Evolutionary conservation across 2,888 invertebrate species (phyloP).

Genomic region (Holacanthella duospinosa): DNA sequence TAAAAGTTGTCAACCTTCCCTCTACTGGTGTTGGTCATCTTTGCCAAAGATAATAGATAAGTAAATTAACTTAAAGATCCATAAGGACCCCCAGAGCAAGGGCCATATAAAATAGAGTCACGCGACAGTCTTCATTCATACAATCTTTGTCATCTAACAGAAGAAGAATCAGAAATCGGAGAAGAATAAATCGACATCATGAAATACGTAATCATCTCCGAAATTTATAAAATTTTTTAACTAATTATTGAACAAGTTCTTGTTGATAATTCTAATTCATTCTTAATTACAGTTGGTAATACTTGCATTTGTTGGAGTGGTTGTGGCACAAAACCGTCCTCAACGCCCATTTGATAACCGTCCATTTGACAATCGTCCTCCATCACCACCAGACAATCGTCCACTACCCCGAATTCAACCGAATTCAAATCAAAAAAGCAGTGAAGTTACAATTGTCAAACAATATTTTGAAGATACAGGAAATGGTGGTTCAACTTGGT

Average conservation of each 20-base stretch:
- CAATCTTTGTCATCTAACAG: no score
- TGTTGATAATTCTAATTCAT: no score
- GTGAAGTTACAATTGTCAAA: background rate
- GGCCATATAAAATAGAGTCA: no score
- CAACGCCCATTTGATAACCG: background rate
- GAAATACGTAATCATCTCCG: background rate
- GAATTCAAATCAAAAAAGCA: background rate
- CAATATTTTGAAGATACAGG: background rate
- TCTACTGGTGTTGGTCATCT: no score
- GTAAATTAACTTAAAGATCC: no score
- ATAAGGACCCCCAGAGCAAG: no score
- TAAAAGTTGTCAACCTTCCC: conserved; percentile 1
- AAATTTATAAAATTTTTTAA: no score
- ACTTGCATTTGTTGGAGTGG: background rate
- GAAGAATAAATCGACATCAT: no score
- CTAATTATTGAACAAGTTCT: no score
- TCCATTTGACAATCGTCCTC: background rate
- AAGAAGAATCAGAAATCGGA: no score
- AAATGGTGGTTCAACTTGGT: background rate
- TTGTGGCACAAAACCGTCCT: background rate
- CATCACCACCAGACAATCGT: background rate
- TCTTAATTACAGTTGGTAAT: background rate
- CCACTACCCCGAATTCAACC: background rate
- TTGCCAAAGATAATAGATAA: no score
- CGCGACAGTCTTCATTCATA: no score